Conservation (phyloP, 2,113 vertebrate species). For the Campylorhamphus procurvoides region DNA sequence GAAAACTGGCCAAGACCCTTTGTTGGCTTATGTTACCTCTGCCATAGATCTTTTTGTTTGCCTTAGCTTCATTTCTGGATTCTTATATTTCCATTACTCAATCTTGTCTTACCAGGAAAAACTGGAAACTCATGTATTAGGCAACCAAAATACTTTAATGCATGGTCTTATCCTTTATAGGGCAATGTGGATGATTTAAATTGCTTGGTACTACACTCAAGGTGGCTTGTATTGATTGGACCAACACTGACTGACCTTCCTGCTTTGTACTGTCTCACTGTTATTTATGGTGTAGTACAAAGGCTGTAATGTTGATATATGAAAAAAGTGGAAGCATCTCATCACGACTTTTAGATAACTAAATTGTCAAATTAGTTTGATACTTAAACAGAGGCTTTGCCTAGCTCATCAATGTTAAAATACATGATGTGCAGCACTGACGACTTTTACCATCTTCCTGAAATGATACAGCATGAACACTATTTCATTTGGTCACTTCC, state of each 20-base stretch:
- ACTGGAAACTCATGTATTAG: background rate
- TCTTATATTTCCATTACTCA: background rate
- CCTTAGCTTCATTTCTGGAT: slow-evolving; percentile 1
- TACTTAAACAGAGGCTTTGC: background rate
- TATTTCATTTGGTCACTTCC: background rate
- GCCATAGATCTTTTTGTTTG: background rate
- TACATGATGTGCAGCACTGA: background rate
- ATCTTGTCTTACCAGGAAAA: background rate
- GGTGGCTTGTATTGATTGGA: background rate
- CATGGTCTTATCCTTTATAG: background rate
- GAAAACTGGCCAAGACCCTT: background rate
- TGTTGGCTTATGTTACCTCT: background rate
- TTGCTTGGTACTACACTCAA: background rate
- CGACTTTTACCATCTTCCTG: background rate
- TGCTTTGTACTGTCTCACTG: background rate
- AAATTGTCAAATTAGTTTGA: background rate
- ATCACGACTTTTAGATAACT: background rate
- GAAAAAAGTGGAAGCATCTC: background rate
- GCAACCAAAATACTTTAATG: background rate
- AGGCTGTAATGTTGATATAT: background rate
- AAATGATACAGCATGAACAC: background rate
- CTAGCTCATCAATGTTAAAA: background rate
- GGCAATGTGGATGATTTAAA: background rate
- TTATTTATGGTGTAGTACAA: background rate
- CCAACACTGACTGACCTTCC: background rate